Conservation (phyloP, 2,113 vertebrate genomes). For the Amblyornis subalaris region DNA sequence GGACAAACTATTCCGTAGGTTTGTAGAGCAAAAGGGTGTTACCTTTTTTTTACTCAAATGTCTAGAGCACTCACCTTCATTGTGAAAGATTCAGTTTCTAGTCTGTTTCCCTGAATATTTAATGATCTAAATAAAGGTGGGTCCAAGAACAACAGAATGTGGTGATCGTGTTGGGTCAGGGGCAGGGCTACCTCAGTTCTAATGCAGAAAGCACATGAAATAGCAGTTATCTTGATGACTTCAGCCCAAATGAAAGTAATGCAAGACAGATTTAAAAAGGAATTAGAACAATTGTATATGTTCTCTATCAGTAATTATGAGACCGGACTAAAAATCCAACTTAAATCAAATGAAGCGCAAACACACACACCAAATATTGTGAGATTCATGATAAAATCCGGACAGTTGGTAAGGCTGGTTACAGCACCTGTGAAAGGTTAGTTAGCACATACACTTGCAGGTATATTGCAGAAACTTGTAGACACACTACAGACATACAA, state of each 20-base stretch:
- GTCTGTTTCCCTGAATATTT: background rate
- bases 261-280: background rate
- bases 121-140: background rate
- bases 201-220: background rate
- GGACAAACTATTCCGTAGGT: background rate
- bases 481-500: conserved; percentile 46
- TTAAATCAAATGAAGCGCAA: background rate
- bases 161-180: background rate
- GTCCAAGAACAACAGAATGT: background rate
- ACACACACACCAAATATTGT: background rate
- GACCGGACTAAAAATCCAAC: background rate
- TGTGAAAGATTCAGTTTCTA: background rate
- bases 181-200: background rate
- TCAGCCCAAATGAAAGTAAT: background rate
- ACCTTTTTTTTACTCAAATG: background rate
- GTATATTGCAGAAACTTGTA: conserved; percentile 34
- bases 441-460: conserved; percentile 65
- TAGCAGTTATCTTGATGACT: background rate
- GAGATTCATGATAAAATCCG: background rate
- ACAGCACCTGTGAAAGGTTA: conserved; percentile 68
- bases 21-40: background rate
- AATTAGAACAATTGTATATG: background rate
- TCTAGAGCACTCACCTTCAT: conserved; percentile 1
- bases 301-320: background rate
- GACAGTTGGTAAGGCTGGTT: background rate